Evolutionary conservation across 2,797 vertebrate genomes (phyloP), one percentile per base, ranked within the genome.

Genomic region (Tenualosa thibaudeaui): DNA sequence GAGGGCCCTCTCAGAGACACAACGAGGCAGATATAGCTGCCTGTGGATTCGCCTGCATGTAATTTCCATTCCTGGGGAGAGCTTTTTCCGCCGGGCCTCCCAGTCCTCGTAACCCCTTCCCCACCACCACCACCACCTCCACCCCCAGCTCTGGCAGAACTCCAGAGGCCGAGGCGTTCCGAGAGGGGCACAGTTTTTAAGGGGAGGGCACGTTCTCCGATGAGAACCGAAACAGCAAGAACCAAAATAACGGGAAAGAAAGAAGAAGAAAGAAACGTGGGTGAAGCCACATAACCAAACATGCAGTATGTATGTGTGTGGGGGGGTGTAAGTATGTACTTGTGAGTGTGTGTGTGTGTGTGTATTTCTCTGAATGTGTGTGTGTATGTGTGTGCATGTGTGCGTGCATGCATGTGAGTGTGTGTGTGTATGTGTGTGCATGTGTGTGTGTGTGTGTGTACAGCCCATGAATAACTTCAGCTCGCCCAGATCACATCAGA

Each of bases 401-500:
- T 65, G n/a, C 26, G 60, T 31, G n/a, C 26, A n/a, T 65, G 60
- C 26, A n/a, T 65, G 60, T 65, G 60, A 26, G 60, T 65, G 24
- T 65, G 60, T 65, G 3, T 65, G n/a, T 65, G n/a, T 65, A n/a
- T 24, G n/a, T 26, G 60, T 65, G 22, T 65, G 96, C 94, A 95
- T 95, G 22, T 65, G 7, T 31, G 8, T 10, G 62, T 68, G 65
- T 40, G 31, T 71, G 26, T 71, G 26, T 71, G 31, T 37, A 3
- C 19, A 58, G 56, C 19, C 22, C 56, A 58, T 58, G 56, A 58
- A 58, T 58, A 58, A 58, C 19, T 58, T n/a, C 56, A 58, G 51
- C 51, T 15, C 13, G 10, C 12, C 51, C 12, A 53, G 51, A 53
- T 53, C 51, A 53, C 96, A 96, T 95, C 94, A 95, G 91, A 86